Evolutionary conservation across 2,888 invertebrate species (phyloP), one percentile per base, ranked within the genome.

Genomic region (Halocaridina rubra): DNA sequence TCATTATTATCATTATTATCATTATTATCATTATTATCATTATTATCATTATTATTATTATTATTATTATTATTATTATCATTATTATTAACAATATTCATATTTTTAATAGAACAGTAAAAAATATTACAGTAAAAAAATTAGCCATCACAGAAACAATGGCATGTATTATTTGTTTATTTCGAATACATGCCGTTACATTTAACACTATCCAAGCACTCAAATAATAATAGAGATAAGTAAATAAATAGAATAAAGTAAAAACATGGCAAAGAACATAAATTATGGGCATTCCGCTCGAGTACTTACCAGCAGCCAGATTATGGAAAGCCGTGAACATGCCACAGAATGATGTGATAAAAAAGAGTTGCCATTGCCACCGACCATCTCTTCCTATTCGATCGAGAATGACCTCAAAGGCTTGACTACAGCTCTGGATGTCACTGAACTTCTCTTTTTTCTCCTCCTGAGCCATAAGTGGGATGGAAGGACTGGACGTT

Each of bases 301-400:
- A 7, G 13, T 53, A 85, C 81, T 81, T 59, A 85, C 85, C 85
- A 5, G 85, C 85, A 53, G 69, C 67, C 77, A 85, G 61, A 72
- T 74, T 78, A 10, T 85, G 85, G 24, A 85, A 61, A 19, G 85
- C 85, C 0, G 78, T 81, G 30, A 85, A 81, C 33, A 77, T 5
- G 13, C 81, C 81, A 13, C 81, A 85, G 77, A 81, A 78, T n/a
- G 85, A 81, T 2, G 72, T 69, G 30, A 85, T 33, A 57, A 81
- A 16, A 30, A 77, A 69, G 27, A 85, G 13, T n/a, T 33, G 53
- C 72, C 72, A 69, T 53, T 85, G 85, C 81, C 81, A 85, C 27
- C 16, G 67, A 24, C 85, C 85, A 69, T 59, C 46, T 30, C 27
- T n/a, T 8, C 85, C 85, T 32, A 80, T 76, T 19, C 24, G 19